Evolutionary conservation across 2,888 invertebrate genomes (phyloP).

Genomic region (Strigamia transsilvanica): DNA sequence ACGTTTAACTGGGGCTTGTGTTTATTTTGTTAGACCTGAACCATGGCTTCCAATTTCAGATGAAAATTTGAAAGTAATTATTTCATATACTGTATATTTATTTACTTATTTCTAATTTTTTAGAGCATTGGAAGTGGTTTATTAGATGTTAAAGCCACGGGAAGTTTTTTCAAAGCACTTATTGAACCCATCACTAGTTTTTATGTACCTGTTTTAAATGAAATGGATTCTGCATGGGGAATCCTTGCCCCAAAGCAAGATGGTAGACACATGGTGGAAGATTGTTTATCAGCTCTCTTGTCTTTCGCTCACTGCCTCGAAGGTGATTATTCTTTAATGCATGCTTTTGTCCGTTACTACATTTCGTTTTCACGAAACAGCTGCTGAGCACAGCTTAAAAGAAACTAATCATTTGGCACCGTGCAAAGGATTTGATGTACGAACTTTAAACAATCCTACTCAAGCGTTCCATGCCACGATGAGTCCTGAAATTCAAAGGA

Average conservation of each 20-base stretch:
- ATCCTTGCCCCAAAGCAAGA: neutral
- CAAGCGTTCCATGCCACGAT: conserved; percentile 50
- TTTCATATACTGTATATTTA: neutral
- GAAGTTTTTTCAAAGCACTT: conserved; percentile 84
- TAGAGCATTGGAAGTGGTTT: conserved; percentile 76
- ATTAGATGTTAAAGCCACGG: conserved; percentile 75
- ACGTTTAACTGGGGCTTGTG: neutral
- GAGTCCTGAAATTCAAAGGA: conserved; percentile 50
- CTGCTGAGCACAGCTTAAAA: conserved; percentile 46
- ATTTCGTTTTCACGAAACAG: neutral
- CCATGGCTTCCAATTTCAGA: conserved; percentile 13
- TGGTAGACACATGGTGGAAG: conserved; percentile 30
- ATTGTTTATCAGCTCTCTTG: conserved; percentile 20
- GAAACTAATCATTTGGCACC: conserved; percentile 1
- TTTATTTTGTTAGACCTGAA: conserved; percentile 48
- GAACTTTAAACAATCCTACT: conserved; percentile 5
- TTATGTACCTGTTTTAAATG: conserved; percentile 80
- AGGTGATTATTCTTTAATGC: neutral
- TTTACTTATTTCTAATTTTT: neutral
- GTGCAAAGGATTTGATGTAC: conserved; percentile 23
- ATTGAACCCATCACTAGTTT: conserved; percentile 88
- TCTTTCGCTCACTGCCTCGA: conserved; percentile 51
- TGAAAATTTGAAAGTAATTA: conserved; percentile 43
- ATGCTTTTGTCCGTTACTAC: neutral
- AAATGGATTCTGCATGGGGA: conserved; percentile 46